Percentiles rank a stretch among this genome's conserved stretches.
phyloP scores from a whole-genome alignment of 2,888 invertebrate species.

The Nomada goodeniana region DNA sequence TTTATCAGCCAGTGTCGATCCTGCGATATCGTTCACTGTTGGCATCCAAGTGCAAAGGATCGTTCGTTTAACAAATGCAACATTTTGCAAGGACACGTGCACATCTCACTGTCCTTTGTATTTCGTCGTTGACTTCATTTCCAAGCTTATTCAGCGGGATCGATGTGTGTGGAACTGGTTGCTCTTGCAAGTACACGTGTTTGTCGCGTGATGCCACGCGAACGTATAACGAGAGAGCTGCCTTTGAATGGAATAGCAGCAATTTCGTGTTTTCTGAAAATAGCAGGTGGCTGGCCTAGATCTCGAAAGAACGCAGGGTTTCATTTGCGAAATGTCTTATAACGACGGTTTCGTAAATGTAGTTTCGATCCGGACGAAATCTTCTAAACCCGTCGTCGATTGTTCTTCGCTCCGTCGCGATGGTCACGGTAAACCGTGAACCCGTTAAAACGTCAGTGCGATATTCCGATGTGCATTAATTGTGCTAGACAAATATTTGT shows the following conservation, averaged over 20 bases:
- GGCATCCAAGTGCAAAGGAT: not conserved
- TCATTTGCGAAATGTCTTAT: constrained; percentile 7
- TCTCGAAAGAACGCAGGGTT: constrained; percentile 1
- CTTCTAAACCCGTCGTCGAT: too few species aligned
- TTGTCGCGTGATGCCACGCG: not conserved
- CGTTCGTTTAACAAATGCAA: not conserved
- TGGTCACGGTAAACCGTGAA: too few species aligned
- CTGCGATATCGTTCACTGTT: not conserved
- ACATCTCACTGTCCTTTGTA: not conserved
- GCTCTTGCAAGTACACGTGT: not conserved
- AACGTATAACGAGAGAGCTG: not conserved
- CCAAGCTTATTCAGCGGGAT: not conserved
- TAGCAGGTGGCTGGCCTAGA: constrained; percentile 18
- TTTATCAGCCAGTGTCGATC: too few species aligned
- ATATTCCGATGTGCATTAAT: too few species aligned
- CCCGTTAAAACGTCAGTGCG: too few species aligned
- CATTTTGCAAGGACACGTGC: too few species aligned
- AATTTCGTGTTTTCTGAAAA: constrained; percentile 42
- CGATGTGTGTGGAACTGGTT: not conserved
- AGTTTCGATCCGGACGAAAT: constrained; percentile 20
- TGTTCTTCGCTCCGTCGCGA: too few species aligned
- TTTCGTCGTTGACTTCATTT: not conserved
- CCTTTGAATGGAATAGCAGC: not conserved
- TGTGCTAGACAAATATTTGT: too few species aligned
- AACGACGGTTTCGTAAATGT: constrained; percentile 20